These are phyloP conservation scores for Sycobia sp. DNA, from an alignment of 1,140 invertebrate genomes.

Conservation along the genomic window DNA sequence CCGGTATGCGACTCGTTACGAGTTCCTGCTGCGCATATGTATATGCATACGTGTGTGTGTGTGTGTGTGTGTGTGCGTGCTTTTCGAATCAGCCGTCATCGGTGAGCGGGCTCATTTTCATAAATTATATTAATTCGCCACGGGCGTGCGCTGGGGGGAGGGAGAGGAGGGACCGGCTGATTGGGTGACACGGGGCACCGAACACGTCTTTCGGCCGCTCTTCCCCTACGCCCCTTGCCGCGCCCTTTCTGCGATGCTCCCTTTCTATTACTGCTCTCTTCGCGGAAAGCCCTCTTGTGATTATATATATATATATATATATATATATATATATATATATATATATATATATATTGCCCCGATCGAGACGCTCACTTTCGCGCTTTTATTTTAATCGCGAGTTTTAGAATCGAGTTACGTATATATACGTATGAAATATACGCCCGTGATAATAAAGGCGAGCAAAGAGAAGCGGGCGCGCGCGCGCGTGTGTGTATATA, in stretches of 20 bases:
- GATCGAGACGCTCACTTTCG: too few relatives aligned
- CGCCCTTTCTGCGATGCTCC: background rate
- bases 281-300: conserved; percentile 21
- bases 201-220: conserved; percentile 1
- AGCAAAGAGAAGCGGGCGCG: background rate
- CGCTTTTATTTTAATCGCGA: conserved; percentile 26
- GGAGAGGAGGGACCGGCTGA: conserved; percentile 38
- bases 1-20: conserved; percentile 9
- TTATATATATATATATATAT: too few relatives aligned
- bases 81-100: conserved; percentile 48
- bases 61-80: too few relatives aligned
- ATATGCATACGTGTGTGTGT: too few relatives aligned
- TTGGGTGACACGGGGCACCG: conserved; percentile 48
- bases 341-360: too few relatives aligned
- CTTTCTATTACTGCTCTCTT: background rate
- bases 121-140: conserved; percentile 59
- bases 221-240: background rate
- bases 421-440: too few relatives aligned
- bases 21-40: background rate
- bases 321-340: too few relatives aligned
- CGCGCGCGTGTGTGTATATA: too few relatives aligned
- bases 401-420: too few relatives aligned
- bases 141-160: conserved; percentile 43
- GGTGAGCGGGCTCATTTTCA: conserved; percentile 54
- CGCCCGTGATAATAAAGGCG: too few relatives aligned